These are phyloP conservation scores for Amphiprion clarkii DNA, from an alignment of 2,797 vertebrate genomes.

Conservation along the genomic window DNA sequence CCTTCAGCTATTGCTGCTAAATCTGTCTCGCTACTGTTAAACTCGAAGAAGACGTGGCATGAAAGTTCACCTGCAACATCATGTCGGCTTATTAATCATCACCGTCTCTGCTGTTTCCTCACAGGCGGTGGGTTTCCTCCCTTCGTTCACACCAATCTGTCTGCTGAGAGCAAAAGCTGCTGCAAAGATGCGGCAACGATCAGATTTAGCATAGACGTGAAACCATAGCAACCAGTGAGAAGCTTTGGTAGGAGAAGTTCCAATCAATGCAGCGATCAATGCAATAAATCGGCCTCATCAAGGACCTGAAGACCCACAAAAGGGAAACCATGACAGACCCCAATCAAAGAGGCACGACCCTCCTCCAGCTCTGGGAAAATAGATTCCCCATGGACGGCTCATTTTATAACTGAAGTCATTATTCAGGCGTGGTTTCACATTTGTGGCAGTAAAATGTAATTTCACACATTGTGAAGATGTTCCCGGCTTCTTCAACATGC, in stretches of 20 bases:
- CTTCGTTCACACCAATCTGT: conserved; percentile 22
- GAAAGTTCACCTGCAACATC: not conserved
- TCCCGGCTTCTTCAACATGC: conserved; percentile 9
- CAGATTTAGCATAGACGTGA: conserved; percentile 37
- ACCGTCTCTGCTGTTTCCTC: not conserved
- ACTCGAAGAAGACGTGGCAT: not conserved
- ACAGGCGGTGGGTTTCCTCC: conserved; percentile 3
- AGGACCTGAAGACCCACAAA: conserved; percentile 24
- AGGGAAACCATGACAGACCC: not conserved
- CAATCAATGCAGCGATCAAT: conserved; percentile 55
- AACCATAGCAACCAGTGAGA: conserved; percentile 60
- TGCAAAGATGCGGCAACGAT: not conserved
- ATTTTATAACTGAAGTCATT: conserved; percentile 6
- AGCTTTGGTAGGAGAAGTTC: conserved; percentile 16
- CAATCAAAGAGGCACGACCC: not conserved
- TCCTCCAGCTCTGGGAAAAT: conserved; percentile 1
- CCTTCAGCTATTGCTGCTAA: not conserved
- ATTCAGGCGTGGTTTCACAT: conserved; percentile 1
- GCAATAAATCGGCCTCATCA: conserved; percentile 42
- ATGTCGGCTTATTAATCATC: conserved; percentile 8
- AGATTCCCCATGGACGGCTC: conserved; percentile 1
- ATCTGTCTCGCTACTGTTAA: no score
- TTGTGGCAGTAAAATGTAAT: conserved; percentile 4
- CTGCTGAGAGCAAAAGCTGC: conserved; percentile 25
- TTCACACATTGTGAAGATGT: conserved; percentile 11